A percentile compares a stretch with the other conserved stretches of the same genome.
Evolutionary conservation across 2,888 invertebrate genomes (phyloP).

Genomic region (Drosophila bunnanda): DNA sequence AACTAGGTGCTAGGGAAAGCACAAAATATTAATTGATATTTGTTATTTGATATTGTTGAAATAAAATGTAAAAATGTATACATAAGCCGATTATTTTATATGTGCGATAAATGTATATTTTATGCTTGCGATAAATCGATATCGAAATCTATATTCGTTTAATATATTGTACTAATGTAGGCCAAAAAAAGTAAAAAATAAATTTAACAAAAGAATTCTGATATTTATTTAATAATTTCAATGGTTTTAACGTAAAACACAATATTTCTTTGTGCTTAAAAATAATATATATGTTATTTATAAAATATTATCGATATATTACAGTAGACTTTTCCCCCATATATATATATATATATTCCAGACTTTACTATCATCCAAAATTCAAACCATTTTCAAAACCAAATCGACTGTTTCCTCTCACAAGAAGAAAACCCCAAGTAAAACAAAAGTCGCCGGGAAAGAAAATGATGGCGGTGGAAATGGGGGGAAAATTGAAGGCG

Average conservation of each 20-base stretch:
- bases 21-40: no score
- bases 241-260: not conserved
- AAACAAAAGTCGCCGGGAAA: constrained; percentile 12
- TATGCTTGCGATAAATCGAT: no score
- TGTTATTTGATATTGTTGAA: no score
- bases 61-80: no score
- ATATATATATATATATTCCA: not conserved
- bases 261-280: not conserved
- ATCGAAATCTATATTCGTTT: no score
- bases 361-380: not conserved
- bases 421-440: not conserved
- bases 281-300: no score
- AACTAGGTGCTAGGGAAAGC: not conserved
- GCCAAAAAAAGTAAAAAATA: not conserved
- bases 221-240: not conserved
- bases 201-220: not conserved
- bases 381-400: not conserved
- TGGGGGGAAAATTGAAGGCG: constrained; percentile 8
- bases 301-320: not conserved
- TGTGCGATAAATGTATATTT: no score
- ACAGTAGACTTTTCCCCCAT: not conserved
- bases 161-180: no score
- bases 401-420: not conserved
- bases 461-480: not conserved
- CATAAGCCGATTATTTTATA: no score